These are phyloP conservation scores for Platalea minor DNA, from an alignment of 2,797 vertebrate genomes.

Conservation along the genomic window DNA sequence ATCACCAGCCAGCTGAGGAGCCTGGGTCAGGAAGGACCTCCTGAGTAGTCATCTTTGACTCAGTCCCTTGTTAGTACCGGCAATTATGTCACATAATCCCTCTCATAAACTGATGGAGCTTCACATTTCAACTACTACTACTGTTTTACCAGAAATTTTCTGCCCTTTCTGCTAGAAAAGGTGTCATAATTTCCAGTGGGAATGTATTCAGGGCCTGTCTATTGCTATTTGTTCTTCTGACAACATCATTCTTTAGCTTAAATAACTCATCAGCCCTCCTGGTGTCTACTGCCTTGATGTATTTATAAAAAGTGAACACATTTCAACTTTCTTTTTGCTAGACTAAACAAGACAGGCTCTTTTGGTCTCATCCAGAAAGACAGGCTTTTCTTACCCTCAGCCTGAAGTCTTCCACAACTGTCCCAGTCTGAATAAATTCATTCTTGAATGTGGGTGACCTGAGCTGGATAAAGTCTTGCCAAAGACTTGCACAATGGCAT, in stretches of 20 bases:
- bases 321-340: background rate
- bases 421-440: background rate
- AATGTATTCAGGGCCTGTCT: background rate
- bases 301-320: background rate
- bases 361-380: background rate
- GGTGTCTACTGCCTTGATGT: background rate
- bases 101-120: background rate
- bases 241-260: background rate
- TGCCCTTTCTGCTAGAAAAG: conserved; percentile 9
- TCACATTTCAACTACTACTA: background rate
- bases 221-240: background rate
- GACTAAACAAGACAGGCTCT: background rate
- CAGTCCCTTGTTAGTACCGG: background rate
- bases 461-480: background rate
- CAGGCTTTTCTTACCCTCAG: background rate
- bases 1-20: background rate
- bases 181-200: background rate
- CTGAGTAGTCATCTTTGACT: background rate
- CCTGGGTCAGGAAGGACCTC: background rate
- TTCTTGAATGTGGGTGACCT: background rate
- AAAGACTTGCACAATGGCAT: conserved; percentile 1
- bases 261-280: background rate
- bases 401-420: background rate
- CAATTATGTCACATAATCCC: background rate
- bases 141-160: background rate